Conservation (phyloP, 2,797 vertebrate species). For the Lepus oiostolus region DNA sequence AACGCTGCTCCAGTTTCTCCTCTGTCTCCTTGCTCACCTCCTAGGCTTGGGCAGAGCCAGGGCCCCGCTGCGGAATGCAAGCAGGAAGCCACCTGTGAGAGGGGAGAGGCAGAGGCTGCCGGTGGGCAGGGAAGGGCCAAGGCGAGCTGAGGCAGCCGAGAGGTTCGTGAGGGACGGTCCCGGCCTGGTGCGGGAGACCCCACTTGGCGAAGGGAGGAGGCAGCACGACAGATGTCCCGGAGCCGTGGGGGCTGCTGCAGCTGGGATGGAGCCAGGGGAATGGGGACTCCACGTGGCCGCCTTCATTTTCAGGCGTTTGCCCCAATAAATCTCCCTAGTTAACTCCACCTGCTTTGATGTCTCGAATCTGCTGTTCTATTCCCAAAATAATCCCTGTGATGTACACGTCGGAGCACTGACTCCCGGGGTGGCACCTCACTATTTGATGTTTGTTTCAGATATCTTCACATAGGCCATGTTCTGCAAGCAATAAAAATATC, state of each 20-base stretch:
- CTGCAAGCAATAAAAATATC: not conserved
- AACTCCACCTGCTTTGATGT: not conserved
- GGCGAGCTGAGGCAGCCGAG: not conserved
- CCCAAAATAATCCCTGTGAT: not conserved
- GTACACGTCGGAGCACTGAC: not conserved
- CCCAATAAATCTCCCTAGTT: not conserved
- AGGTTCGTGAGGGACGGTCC: not conserved
- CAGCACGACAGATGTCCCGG: not conserved
- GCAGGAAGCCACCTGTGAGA: not conserved
- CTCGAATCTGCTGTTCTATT: not conserved
- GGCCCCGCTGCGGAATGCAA: not conserved
- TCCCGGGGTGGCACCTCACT: not conserved
- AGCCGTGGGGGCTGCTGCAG: not conserved
- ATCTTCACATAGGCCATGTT: not conserved
- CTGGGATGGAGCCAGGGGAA: not conserved
- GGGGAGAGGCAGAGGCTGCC: not conserved
- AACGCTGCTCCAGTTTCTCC: not conserved
- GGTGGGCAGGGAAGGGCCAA: not conserved
- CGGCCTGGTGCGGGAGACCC: not conserved
- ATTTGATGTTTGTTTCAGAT: not conserved
- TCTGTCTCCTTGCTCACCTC: fast-evolving
- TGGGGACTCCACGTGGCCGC: fast-evolving
- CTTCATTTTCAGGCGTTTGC: not conserved
- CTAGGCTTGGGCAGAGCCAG: not conserved
- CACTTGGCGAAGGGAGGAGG: not conserved